Base-by-base conservation (phyloP, 2,888 invertebrate species). In the Spatulosminthurus flaviceps region DNA sequence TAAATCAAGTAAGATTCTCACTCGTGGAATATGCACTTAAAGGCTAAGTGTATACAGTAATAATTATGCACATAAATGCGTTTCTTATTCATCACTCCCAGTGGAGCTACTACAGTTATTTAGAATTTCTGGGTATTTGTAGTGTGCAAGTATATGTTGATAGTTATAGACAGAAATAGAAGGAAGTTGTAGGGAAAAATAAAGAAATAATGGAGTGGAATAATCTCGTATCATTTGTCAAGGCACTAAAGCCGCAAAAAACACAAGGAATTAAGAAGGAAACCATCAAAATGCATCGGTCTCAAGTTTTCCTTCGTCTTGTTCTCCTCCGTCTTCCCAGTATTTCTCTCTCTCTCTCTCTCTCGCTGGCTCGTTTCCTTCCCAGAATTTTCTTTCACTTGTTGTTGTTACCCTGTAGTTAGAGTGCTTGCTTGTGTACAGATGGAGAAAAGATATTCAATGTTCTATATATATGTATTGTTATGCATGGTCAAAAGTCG, bases 131-230 rank as follows among this genome's bases (percentile, higher is more conserved):
- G n/a, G n/a, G n/a, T n/a, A n/a, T n/a, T n/a, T n/a, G n/a, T n/a
- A n/a, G n/a, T n/a, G n/a, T n/a, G n/a, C n/a, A n/a, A n/a, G n/a
- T n/a, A n/a, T n/a, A 13, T 41, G 41, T 41, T 9, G 41, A 7
- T 9, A 41, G 41, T 9, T 2, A 51, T 51, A n/a, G n/a, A 19
- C 51, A 51, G n/a, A 51, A 51, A n/a, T 19, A 1, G 16, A 19
- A 13, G 51, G 51, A 51, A 16, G 2, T 19, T 19, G 51, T 19
- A 19, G 19, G n/a, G 19, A 51, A 51, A 51, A 51, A 51, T 51
- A n/a, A 51, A 51, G 51, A 51, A 51, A 51, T 51, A 51, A 51
- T 51, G 51, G 51, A 51, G 51, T 51, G 51, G 51, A 51, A 51
- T 51, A 51, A 51, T 51, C 51, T 51, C 16, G n/a, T 51, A 51